Evolutionary conservation across 2,113 vertebrate species (phyloP), one percentile per base, ranked within the genome.

Genomic region (Channa argus): DNA sequence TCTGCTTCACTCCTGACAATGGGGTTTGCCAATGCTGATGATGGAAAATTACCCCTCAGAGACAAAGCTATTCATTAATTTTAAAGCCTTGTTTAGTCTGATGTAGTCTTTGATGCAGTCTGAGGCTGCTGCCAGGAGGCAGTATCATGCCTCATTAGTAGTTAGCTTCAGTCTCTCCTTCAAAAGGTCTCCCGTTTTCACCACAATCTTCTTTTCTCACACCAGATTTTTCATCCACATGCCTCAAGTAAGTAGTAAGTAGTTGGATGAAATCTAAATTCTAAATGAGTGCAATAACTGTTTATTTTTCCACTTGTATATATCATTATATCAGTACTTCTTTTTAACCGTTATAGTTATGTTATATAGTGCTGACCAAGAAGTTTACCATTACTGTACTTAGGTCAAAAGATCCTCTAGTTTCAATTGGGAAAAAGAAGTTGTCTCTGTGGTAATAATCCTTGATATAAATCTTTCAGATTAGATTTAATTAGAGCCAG

Each of bases 51-150:
- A 93, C 81, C 87, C 93, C 91, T 91, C 65, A 73, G 92, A 92
- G 92, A 94, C 86, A 71, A 77, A 94, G 86, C 85, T 86, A 92
- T 93, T 93, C 91, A 94, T 94, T 94, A 90, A 94, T 94, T 92
- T 93, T 91, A 93, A 92, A 92, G 88, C 87, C 91, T 94, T 94
- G 91, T 94, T 93, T 93, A 91, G 93, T 92, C 89, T 92, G 89
- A 93, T 93, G 88, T 92, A 89, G 89, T 87, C 91, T 93, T 94
- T 93, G 92, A 93, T 92, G 85, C 90, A 89, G 90, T 88, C 74
- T 72, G 60, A 81, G 88, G 74, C 84, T 74, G 83, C 65, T 89
- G 91, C 91, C 89, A 89, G 86, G 84, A 93, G 92, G 89, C 85
- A 87, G 62, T 60, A 88, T 59, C 84, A 85, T 82, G 87, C 78